Percentiles rank a stretch among this genome's conserved stretches.
These are phyloP conservation scores for Siniperca chuatsi DNA, from an alignment of 2,113 vertebrate species.

Conservation along the genomic window DNA sequence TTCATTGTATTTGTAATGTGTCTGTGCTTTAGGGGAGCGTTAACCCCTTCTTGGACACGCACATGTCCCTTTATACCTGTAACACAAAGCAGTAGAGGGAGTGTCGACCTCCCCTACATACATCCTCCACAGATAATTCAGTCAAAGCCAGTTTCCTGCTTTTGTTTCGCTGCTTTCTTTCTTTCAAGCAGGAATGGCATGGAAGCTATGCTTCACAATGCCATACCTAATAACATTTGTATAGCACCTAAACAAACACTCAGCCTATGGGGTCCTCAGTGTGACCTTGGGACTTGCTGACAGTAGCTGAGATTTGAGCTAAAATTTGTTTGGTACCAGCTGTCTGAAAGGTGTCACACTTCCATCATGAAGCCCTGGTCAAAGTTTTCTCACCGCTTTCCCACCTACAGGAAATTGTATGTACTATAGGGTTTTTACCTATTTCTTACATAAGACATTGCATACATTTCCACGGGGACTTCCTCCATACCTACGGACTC, in stretches of 20 bases:
- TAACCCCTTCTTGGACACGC: not conserved
- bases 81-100: no score
- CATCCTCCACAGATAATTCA: no score
- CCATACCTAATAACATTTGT: no score
- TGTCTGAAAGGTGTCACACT: not conserved
- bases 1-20: not conserved
- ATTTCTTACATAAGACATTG: slow-evolving; percentile 28
- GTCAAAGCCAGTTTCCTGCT: no score
- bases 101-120: no score
- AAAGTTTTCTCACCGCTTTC: not conserved
- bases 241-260: not conserved
- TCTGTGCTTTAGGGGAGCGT: no score
- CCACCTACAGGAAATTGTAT: not conserved
- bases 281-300: not conserved
- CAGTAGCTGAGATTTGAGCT: not conserved
- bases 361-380: not conserved
- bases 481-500: not conserved
- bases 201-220: not conserved
- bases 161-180: no score
- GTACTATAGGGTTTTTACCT: not conserved
- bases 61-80: no score
- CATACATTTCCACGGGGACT: not conserved
- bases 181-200: not conserved
- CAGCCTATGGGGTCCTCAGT: not conserved
- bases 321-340: not conserved